phyloP scores from a whole-genome alignment of 1,140 invertebrate species.

The Drosophila quadrilineata region DNA sequence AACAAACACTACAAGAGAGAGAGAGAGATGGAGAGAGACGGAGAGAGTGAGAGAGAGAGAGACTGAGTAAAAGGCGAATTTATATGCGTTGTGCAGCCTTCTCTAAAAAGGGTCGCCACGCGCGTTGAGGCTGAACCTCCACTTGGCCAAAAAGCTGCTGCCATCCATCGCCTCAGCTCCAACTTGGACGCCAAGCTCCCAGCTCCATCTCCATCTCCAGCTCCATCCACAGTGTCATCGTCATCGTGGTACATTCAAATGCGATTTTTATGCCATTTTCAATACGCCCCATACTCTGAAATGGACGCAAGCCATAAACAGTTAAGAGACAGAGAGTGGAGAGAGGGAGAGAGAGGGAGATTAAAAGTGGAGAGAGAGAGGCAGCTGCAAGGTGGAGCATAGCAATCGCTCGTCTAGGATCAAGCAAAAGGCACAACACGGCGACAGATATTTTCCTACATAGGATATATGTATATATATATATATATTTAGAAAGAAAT shows the following conservation, averaged over 20 bases:
- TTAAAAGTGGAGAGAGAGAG: background rate
- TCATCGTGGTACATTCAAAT: constrained; percentile 70
- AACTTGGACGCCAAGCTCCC: too few species aligned
- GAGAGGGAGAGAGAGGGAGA: background rate
- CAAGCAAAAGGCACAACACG: constrained; percentile 41
- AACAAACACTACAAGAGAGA: constrained; percentile 38
- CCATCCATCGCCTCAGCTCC: too few species aligned
- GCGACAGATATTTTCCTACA: constrained; percentile 31
- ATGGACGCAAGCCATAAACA: constrained; percentile 15
- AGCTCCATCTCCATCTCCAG: too few species aligned
- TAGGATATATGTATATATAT: constrained; percentile 16
- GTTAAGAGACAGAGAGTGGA: background rate
- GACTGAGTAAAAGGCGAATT: too few species aligned
- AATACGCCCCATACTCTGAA: constrained; percentile 51
- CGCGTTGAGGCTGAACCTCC: too few species aligned
- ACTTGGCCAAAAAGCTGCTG: too few species aligned
- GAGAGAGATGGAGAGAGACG: too few species aligned
- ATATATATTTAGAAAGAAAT: constrained; percentile 2
- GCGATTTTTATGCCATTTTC: constrained; percentile 80
- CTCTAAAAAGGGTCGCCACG: constrained; percentile 78
- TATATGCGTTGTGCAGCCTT: constrained; percentile 76
- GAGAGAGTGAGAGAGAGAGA: too few species aligned
- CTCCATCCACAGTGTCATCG: background rate
- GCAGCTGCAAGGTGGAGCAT: constrained; percentile 34
- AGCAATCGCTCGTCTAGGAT: constrained; percentile 69